phyloP scores from a whole-genome alignment of 30 jellyfish, hydroid and myxozoan species.

The Aurelia coerulea region DNA sequence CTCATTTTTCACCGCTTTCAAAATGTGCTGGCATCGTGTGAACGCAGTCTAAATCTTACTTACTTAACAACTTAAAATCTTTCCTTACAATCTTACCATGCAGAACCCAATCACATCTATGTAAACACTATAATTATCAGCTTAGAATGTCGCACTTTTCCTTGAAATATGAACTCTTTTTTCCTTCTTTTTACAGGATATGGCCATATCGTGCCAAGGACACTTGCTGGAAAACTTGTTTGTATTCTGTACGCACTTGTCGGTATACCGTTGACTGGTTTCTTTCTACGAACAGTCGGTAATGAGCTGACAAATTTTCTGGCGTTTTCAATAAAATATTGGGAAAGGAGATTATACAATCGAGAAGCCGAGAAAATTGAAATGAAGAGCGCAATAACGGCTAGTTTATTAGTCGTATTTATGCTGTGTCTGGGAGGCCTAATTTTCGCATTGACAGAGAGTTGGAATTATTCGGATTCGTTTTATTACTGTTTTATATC shows the following conservation, averaged over 20 bases:
- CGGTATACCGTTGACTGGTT: conserved; percentile 93
- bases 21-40: too few relatives aligned
- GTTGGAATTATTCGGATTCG: conserved; percentile 75
- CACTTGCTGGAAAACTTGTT: conserved; percentile 82
- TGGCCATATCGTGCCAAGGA: conserved; percentile 85
- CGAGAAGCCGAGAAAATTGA: conserved; percentile 92
- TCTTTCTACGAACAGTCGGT: conserved; percentile 91
- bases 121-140: not conserved
- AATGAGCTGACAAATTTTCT: conserved; percentile 78
- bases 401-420: conserved; percentile 66
- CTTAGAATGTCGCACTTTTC: not conserved
- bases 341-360: conserved; percentile 73
- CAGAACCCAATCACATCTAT: too few relatives aligned
- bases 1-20: too few relatives aligned
- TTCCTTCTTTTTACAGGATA: conserved; percentile 64
- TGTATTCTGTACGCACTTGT: conserved; percentile 83
- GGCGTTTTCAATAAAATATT: conserved; percentile 59
- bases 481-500: conserved; percentile 86
- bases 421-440: conserved; percentile 81
- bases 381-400: conserved; percentile 80
- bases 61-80: too few relatives aligned
- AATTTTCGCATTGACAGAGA: conserved; percentile 65
- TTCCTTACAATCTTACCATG: too few relatives aligned
- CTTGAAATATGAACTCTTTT: not conserved
- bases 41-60: too few relatives aligned